phyloP scores from a whole-genome alignment of 2,113 vertebrate species.

The Rhodinocichla rosea region DNA sequence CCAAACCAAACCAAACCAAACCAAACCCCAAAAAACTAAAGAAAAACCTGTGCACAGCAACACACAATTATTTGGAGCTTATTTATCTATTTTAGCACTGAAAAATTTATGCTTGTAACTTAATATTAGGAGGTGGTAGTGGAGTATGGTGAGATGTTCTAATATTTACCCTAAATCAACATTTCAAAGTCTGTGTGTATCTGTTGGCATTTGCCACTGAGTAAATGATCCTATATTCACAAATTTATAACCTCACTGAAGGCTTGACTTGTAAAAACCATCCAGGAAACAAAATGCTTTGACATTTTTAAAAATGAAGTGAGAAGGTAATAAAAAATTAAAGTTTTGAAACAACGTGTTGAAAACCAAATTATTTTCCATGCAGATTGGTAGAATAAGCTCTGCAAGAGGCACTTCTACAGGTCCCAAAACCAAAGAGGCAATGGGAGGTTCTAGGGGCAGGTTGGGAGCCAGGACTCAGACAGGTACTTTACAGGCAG shows the following conservation, averaged over 20 bases:
- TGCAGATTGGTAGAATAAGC: not conserved
- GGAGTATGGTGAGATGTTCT: not conserved
- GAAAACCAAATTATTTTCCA: not conserved
- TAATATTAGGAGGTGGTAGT: not conserved
- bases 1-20: too few species aligned
- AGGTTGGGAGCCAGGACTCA: not conserved
- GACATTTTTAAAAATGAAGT: not conserved
- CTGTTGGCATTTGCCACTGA: not conserved
- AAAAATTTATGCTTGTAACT: not conserved
- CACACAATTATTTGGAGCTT: not conserved
- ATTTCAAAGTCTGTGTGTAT: not conserved
- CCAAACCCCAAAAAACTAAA: not conserved
- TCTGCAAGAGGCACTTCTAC: not conserved
- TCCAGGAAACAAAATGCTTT: not conserved
- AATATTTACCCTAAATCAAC: constrained; percentile 10
- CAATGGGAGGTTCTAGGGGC: not conserved
- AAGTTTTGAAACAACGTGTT: not conserved
- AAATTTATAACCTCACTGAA: not conserved
- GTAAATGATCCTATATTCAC: constrained; percentile 14
- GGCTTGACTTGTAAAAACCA: not conserved
- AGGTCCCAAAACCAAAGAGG: not conserved
- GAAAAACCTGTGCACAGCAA: not conserved
- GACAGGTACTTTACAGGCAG: not conserved
- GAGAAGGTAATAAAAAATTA: not conserved
- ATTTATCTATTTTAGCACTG: not conserved